Evolutionary conservation across 2,888 invertebrate genomes (phyloP).

Genomic region (Calliphora vomitoria): DNA sequence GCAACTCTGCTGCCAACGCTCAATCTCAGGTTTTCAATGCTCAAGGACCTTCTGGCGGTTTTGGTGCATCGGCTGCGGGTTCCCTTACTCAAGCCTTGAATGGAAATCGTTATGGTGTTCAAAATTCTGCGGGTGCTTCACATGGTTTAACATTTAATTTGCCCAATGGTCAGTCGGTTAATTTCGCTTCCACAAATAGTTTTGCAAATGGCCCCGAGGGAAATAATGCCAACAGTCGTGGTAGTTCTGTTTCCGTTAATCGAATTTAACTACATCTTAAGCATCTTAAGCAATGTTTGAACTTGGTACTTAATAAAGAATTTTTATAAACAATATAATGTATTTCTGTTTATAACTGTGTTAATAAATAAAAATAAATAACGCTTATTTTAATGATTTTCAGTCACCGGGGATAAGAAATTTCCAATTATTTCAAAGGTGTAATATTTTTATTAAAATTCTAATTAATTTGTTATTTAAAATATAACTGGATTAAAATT

Average conservation of each 20-base stretch:
- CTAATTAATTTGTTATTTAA: too few relatives aligned
- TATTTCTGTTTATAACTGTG: not conserved
- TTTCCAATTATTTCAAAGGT: too few relatives aligned
- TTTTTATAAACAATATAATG: not conserved
- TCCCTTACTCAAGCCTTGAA: conserved; percentile 82
- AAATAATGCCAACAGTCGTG: conserved; percentile 78
- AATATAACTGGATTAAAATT: too few relatives aligned
- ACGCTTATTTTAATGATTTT: not conserved
- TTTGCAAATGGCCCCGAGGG: conserved; percentile 80
- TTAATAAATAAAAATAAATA: not conserved
- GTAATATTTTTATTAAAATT: too few relatives aligned
- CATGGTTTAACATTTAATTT: conserved; percentile 83
- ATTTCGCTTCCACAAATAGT: conserved; percentile 82
- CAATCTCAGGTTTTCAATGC: conserved; percentile 83
- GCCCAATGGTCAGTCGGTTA: conserved; percentile 84
- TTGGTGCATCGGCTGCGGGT: conserved; percentile 83
- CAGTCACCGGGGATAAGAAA: too few relatives aligned
- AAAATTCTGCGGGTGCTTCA: conserved; percentile 82
- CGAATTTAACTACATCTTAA: too few relatives aligned
- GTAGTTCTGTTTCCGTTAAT: conserved; percentile 79
- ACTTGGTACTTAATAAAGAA: conserved; percentile 53
- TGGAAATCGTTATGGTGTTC: conserved; percentile 78
- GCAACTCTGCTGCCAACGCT: conserved; percentile 81
- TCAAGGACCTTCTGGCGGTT: conserved; percentile 79
- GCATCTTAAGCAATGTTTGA: too few relatives aligned